Conservation (phyloP, 2,113 vertebrate species). For the Cranoglanis bouderius region DNA sequence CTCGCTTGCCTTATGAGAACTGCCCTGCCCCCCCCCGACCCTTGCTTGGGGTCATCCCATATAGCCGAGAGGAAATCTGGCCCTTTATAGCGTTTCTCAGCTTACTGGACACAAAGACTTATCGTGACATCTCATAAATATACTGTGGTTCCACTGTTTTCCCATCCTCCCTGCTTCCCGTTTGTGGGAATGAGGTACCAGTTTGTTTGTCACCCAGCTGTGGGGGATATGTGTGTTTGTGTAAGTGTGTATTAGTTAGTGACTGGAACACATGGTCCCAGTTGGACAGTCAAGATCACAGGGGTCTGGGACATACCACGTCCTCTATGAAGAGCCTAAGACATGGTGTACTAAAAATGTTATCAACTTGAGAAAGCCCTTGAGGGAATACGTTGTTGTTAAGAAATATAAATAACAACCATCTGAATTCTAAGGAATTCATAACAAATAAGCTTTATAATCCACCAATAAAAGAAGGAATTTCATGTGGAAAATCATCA, state of each 20-base stretch:
- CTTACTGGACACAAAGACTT: background rate
- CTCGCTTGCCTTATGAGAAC: constrained; percentile 1
- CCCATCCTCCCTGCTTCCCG: constrained; percentile 11
- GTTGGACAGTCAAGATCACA: constrained; percentile 42
- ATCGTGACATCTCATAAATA: constrained; percentile 2
- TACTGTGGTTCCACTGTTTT: background rate
- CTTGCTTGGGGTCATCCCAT: background rate
- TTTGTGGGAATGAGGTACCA: constrained; percentile 23
- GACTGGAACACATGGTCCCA: constrained; percentile 43
- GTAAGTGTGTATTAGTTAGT: background rate
- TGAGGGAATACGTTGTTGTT: background rate
- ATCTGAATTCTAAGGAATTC: background rate
- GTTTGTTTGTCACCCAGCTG: constrained; percentile 38
- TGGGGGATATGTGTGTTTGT: constrained; percentile 5
- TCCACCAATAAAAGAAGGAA: too few species aligned
- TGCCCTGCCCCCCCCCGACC: background rate
- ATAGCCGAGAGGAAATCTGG: background rate
- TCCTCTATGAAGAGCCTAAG: constrained; percentile 55
- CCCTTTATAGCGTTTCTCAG: background rate
- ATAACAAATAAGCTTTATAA: background rate
- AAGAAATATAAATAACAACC: background rate
- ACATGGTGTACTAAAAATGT: constrained; percentile 4
- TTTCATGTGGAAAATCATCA: background rate
- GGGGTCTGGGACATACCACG: constrained; percentile 49
- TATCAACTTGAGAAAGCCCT: background rate